phyloP scores from a whole-genome alignment of 1,140 invertebrate species.

The Drosophila sproati region DNA sequence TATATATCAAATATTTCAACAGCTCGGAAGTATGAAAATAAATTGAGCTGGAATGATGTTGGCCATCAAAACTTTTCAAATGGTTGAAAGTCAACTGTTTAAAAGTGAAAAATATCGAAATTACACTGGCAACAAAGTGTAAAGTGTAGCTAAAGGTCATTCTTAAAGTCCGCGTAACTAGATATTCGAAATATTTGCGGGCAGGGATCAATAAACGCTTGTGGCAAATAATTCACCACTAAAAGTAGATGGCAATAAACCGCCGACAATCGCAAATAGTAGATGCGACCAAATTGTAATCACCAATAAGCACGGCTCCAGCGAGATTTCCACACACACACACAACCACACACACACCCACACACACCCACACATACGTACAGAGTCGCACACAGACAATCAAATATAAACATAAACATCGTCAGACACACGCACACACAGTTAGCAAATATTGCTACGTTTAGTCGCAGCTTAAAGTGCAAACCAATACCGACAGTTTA shows the following conservation, averaged over 20 bases:
- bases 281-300: not conserved
- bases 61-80: slow-evolving; percentile 11
- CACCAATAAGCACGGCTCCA: slow-evolving; percentile 13
- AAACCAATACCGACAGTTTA: slow-evolving; percentile 45
- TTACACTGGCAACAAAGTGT: not conserved
- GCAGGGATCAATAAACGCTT: not conserved
- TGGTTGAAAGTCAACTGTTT: not conserved
- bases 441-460: slow-evolving; percentile 31
- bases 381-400: slow-evolving; percentile 5
- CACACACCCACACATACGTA: slow-evolving; percentile 1
- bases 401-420: slow-evolving; percentile 36
- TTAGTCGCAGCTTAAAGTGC: slow-evolving; percentile 58
- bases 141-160: too few relatives aligned
- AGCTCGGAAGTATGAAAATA: slow-evolving; percentile 5
- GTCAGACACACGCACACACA: not conserved
- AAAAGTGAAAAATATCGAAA: not conserved
- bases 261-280: not conserved
- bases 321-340: not conserved
- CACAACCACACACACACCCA: not conserved
- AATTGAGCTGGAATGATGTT: slow-evolving; percentile 24
- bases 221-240: not conserved
- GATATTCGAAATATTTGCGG: not conserved
- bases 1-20: not conserved
- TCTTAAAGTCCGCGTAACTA: too few relatives aligned
- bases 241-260: not conserved